Evolutionary conservation across 2,888 invertebrate species (phyloP), one percentile per base, ranked within the genome.

Genomic region (Oscheius sp.): DNA sequence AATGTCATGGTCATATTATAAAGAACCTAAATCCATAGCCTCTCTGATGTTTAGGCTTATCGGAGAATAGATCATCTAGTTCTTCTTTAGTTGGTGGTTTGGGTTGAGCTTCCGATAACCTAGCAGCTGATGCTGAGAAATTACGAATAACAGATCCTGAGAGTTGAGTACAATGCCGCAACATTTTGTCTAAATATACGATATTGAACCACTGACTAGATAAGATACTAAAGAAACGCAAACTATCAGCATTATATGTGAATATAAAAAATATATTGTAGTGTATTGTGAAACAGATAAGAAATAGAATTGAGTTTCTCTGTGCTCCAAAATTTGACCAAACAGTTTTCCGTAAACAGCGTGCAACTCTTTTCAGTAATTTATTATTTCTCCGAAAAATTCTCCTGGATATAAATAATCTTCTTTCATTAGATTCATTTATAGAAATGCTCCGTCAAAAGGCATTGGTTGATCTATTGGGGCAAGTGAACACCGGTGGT

Each of bases 401-500:
- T 64, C 6, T 27, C 21, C 16, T n/a, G 29, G 16, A 46, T 23
- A 12, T 0, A 52, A n/a, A n/a, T n/a, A n/a, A n/a, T n/a, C n/a
- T n/a, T 35, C 35, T 3, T 35, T 35, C 9, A 35, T 35, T 12
- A 41, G 13, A 49, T 13, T 27, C 18, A 27, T 27, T 58, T 58
- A 16, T 21, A 49, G 27, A 76, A 69, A 84, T 84, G 82, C 66
- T 84, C 64, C 77, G 75, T 43, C 82, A 81, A 43, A 81, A 81
- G 68, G 80, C 81, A 1, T 69, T 84, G 61, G 74, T 78, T 12
- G 78, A 81, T 27, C 81, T 82, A 43, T 75, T 84, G 49, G 79
- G 78, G 21, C 80, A 82, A 69, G 84, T 80, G 58, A 84, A 83
- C 72, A 77, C 81, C 2, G 72, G 63, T 43, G 83, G 76, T 9